Evolutionary conservation across 2,888 invertebrate genomes (phyloP).

Genomic region (Amblyjoppa fuscipennis): DNA sequence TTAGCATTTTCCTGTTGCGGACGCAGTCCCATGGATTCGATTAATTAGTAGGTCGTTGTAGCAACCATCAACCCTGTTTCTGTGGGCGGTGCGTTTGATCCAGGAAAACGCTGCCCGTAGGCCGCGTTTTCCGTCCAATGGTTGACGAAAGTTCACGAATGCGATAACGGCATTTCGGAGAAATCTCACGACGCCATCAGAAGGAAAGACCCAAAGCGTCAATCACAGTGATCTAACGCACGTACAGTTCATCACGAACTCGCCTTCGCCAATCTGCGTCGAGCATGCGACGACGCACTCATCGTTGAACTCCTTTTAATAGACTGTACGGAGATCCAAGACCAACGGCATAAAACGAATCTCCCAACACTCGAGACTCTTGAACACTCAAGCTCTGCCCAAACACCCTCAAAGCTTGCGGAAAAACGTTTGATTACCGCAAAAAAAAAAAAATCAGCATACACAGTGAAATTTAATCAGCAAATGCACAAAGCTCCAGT

Average conservation of each 20-base stretch:
- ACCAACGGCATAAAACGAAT: background rate
- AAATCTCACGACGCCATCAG: background rate
- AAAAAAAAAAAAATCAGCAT: background rate
- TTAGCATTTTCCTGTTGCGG: conserved; percentile 22
- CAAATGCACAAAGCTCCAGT: no score
- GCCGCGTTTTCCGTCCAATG: background rate
- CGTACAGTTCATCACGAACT: background rate
- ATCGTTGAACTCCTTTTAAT: no score
- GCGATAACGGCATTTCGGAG: background rate
- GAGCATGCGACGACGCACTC: no score
- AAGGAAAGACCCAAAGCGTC: background rate
- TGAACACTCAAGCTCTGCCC: background rate
- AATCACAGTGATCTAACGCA: background rate
- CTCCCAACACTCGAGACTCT: background rate
- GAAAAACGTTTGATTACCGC: background rate
- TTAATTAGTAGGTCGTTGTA: conserved; percentile 10
- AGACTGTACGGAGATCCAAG: no score
- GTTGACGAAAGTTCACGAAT: background rate
- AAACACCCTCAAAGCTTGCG: background rate
- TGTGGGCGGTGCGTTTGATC: background rate
- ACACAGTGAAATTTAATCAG: background rate
- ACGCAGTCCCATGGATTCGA: conserved; percentile 8
- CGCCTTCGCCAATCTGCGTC: background rate
- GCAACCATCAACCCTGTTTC: background rate
- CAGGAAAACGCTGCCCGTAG: background rate